These are phyloP conservation scores for Crotalus helleri DNA, from an alignment of 2,113 vertebrate genomes.

Conservation along the genomic window DNA sequence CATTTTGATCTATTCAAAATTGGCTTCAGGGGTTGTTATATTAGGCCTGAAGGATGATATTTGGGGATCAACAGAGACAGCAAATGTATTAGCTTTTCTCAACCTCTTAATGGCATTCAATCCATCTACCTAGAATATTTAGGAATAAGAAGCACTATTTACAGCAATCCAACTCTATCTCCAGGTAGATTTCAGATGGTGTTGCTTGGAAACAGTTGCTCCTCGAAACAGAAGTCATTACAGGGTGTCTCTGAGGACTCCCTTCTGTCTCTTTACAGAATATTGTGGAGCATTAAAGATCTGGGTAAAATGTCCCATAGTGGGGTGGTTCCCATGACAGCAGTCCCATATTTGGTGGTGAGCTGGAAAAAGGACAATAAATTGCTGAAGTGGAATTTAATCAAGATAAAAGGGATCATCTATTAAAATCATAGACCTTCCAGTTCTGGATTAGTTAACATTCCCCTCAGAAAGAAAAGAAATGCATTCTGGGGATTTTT, in stretches of 20 bases:
- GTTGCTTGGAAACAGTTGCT: neutral
- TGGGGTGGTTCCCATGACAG: neutral
- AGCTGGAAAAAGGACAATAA: neutral
- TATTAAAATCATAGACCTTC: neutral
- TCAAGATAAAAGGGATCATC: neutral
- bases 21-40: neutral
- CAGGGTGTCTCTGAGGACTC: neutral
- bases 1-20: neutral
- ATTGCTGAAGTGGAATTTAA: neutral
- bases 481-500: neutral
- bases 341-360: neutral
- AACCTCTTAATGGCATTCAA: neutral
- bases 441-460: neutral
- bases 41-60: neutral
- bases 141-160: neutral
- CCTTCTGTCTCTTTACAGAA: neutral
- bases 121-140: neutral
- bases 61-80: neutral
- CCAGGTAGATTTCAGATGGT: neutral
- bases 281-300: neutral
- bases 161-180: neutral
- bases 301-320: neutral
- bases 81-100: neutral
- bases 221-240: neutral
- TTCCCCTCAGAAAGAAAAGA: neutral